Evolutionary conservation across 2,113 vertebrate genomes (phyloP).

Genomic region (Thryonomys swinderianus): DNA sequence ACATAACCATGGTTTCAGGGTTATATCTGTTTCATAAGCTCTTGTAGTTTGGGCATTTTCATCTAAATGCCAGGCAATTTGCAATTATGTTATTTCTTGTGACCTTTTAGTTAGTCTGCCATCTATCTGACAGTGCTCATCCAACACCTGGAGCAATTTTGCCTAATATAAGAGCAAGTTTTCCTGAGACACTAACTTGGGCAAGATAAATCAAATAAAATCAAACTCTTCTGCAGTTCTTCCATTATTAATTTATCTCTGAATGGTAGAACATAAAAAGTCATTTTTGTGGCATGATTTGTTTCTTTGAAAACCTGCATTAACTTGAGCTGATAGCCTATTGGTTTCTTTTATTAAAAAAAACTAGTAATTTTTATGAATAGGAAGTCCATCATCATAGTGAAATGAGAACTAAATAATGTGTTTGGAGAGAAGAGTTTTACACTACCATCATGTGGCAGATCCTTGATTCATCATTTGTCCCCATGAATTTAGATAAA

Average conservation of each 20-base stretch:
- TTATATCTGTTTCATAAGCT: conserved; percentile 61
- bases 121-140: conserved; percentile 75
- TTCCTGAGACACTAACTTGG: conserved; percentile 60
- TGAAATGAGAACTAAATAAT: conserved; percentile 44
- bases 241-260: conserved; percentile 61
- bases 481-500: conserved; percentile 28
- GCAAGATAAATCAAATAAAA: conserved; percentile 72
- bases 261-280: conserved; percentile 52
- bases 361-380: conserved; percentile 54
- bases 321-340: conserved; percentile 36
- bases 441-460: neutral
- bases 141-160: conserved; percentile 76
- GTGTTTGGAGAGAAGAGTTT: neutral
- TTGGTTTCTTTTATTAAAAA: conserved; percentile 25
- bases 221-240: conserved; percentile 51
- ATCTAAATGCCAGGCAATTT: conserved; percentile 71
- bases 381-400: conserved; percentile 49
- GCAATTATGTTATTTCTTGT: conserved; percentile 71
- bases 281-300: conserved; percentile 62
- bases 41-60: conserved; percentile 49
- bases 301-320: conserved; percentile 57
- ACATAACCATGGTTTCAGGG: conserved; percentile 18
- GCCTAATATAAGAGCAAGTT: conserved; percentile 30
- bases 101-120: conserved; percentile 65
- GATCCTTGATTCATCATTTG: conserved; percentile 5